These are phyloP conservation scores for Neoscelio sp. DNA, from an alignment of 2,888 invertebrate species.

Conservation along the genomic window DNA sequence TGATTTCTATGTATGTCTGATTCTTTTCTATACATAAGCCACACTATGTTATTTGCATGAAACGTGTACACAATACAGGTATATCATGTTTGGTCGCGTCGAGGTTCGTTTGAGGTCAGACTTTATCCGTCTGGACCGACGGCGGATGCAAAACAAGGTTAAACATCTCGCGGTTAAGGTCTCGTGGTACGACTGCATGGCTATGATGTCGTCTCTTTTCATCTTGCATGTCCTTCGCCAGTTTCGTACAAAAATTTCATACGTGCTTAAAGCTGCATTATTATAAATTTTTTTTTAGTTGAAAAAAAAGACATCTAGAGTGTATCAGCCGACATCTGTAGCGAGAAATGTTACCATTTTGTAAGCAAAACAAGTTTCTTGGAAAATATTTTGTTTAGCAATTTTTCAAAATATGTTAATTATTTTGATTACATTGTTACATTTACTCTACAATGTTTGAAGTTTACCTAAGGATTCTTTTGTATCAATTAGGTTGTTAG, in stretches of 20 bases:
- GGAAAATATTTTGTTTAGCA: no score
- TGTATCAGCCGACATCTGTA: no score
- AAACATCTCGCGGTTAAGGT: slow-evolving; percentile 74
- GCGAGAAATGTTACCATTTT: no score
- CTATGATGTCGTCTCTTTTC: slow-evolving; percentile 60
- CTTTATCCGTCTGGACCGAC: slow-evolving; percentile 64
- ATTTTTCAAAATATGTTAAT: no score
- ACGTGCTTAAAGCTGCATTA: not conserved
- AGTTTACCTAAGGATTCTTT: no score
- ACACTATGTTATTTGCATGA: slow-evolving; percentile 37
- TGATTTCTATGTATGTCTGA: not conserved
- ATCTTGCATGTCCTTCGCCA: slow-evolving; percentile 22
- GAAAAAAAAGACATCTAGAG: no score
- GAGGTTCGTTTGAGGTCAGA: slow-evolving; percentile 62
- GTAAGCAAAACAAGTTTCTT: no score
- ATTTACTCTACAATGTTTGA: no score
- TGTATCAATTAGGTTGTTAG: no score
- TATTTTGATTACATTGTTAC: no score
- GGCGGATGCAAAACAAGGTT: slow-evolving; percentile 78
- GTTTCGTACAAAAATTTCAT: slow-evolving; percentile 9
- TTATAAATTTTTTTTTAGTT: no score
- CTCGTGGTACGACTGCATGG: slow-evolving; percentile 72
- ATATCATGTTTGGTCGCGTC: slow-evolving; percentile 41
- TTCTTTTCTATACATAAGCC: slow-evolving; percentile 10
- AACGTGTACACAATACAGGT: slow-evolving; percentile 43